Conservation (phyloP, 2,797 vertebrate genomes). For the Parotocinclus haroldoi region DNA sequence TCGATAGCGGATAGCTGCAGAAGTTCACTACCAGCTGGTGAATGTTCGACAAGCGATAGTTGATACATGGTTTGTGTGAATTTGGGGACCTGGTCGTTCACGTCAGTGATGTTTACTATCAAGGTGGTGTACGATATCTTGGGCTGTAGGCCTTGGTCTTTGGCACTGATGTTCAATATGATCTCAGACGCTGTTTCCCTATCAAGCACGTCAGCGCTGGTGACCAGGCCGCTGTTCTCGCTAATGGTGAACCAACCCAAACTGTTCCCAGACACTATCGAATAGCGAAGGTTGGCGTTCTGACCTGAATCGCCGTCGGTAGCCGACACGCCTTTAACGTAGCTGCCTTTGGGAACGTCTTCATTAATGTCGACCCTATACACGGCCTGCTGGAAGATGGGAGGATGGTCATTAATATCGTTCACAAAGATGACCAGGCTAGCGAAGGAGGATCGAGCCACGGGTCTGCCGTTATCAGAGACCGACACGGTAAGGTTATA, state of each 20-base stretch:
- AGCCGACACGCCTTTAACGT: slow-evolving; percentile 90
- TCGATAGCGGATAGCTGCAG: slow-evolving; percentile 82
- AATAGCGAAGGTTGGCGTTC: slow-evolving; percentile 94
- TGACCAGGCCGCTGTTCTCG: slow-evolving; percentile 93
- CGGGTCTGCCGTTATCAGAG: slow-evolving; percentile 78
- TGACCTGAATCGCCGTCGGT: slow-evolving; percentile 95
- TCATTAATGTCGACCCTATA: slow-evolving; percentile 92
- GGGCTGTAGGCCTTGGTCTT: slow-evolving; percentile 94
- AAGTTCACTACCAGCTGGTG: slow-evolving; percentile 81
- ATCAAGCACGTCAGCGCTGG: slow-evolving; percentile 77
- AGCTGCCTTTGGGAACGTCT: slow-evolving; percentile 90
- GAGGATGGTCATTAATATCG: slow-evolving; percentile 96
- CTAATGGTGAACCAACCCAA: slow-evolving; percentile 95
- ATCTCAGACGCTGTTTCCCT: slow-evolving; percentile 87
- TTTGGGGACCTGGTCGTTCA: slow-evolving; percentile 88
- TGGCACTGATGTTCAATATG: slow-evolving; percentile 92
- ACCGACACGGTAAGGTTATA: slow-evolving; percentile 96
- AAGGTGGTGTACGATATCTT: slow-evolving; percentile 89
- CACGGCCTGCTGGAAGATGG: slow-evolving; percentile 84
- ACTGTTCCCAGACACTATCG: slow-evolving; percentile 90
- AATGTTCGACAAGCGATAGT: slow-evolving; percentile 82
- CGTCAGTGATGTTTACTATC: slow-evolving; percentile 86
- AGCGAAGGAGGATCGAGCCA: slow-evolving; percentile 88
- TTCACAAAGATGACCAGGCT: slow-evolving; percentile 96
- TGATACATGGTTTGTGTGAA: slow-evolving; percentile 81